Evolutionary conservation across 2,888 invertebrate species (phyloP).

Genomic region (Macropis europaea): DNA sequence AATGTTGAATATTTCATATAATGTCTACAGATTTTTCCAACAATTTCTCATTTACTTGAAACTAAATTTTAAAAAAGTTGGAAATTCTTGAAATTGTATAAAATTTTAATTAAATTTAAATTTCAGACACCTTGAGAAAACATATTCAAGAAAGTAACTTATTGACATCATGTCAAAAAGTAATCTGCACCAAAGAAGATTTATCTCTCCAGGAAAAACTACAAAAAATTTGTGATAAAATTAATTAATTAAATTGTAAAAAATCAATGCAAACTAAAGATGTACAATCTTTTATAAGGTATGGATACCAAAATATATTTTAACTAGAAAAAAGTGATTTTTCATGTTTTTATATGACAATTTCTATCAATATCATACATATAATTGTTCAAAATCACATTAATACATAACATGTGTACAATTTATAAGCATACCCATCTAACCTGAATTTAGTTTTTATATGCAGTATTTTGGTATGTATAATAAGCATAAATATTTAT

Average conservation of each 20-base stretch:
- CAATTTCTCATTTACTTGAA: neutral
- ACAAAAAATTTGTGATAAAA: conserved; percentile 4
- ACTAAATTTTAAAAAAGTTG: too few relatives aligned
- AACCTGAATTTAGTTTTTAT: neutral
- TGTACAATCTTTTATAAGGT: conserved; percentile 4
- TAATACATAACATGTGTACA: neutral
- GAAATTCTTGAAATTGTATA: neutral
- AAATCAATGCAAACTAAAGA: neutral
- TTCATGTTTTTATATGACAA: neutral
- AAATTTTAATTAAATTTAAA: neutral
- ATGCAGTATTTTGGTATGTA: too few relatives aligned
- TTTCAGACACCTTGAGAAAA: conserved; percentile 30
- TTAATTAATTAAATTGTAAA: neutral
- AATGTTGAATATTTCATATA: neutral
- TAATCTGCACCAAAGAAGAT: neutral
- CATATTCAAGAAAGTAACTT: conserved; percentile 23
- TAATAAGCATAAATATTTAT: too few relatives aligned
- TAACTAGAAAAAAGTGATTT: neutral
- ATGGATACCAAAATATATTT: neutral
- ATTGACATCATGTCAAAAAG: conserved; percentile 11
- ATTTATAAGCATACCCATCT: neutral
- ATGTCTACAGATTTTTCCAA: neutral
- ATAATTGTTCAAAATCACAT: neutral
- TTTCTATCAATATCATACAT: neutral
- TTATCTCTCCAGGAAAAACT: conserved; percentile 10